Evolutionary conservation across 2,888 invertebrate species (phyloP).

Genomic region (Cylloceria caligata): DNA sequence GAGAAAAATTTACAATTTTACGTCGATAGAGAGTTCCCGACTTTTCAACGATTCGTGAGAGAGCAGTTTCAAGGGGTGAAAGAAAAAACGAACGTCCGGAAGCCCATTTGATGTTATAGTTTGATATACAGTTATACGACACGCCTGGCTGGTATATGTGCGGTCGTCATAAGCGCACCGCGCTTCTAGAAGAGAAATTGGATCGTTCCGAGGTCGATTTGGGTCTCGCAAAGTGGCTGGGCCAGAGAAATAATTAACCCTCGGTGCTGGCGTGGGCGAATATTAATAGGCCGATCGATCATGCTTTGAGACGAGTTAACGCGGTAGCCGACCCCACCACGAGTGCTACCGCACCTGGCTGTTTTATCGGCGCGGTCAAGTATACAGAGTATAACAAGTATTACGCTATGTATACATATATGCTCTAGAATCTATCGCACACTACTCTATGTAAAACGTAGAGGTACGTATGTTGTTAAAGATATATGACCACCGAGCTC

Average conservation of each 20-base stretch:
- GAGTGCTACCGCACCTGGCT: slow-evolving; percentile 52
- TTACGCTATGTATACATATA: slow-evolving; percentile 43
- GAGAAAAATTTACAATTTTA: slow-evolving; percentile 31
- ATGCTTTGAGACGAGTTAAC: slow-evolving; percentile 66
- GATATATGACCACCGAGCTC: slow-evolving; percentile 12
- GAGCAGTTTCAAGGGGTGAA: background rate
- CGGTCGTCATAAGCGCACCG: slow-evolving; percentile 34
- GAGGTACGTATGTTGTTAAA: background rate
- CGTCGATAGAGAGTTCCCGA: slow-evolving; percentile 20
- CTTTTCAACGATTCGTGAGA: slow-evolving; percentile 18
- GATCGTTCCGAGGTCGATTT: slow-evolving; percentile 65
- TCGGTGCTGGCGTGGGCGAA: slow-evolving; percentile 69
- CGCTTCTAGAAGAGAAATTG: slow-evolving; percentile 61
- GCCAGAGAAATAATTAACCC: slow-evolving; percentile 67
- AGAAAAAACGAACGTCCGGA: slow-evolving; percentile 21
- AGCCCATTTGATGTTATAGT: slow-evolving; percentile 45
- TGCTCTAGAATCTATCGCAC: slow-evolving; percentile 10
- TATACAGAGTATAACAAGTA: slow-evolving; percentile 59
- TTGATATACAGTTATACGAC: slow-evolving; percentile 2
- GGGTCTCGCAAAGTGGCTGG: slow-evolving; percentile 64
- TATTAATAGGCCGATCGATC: slow-evolving; percentile 73
- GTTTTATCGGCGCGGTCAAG: slow-evolving; percentile 67
- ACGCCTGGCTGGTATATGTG: background rate
- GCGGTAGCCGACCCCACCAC: slow-evolving; percentile 44
- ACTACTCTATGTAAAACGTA: slow-evolving; percentile 5